phyloP scores from a whole-genome alignment of 2,797 vertebrate species.

The Gambusia yucatana region DNA sequence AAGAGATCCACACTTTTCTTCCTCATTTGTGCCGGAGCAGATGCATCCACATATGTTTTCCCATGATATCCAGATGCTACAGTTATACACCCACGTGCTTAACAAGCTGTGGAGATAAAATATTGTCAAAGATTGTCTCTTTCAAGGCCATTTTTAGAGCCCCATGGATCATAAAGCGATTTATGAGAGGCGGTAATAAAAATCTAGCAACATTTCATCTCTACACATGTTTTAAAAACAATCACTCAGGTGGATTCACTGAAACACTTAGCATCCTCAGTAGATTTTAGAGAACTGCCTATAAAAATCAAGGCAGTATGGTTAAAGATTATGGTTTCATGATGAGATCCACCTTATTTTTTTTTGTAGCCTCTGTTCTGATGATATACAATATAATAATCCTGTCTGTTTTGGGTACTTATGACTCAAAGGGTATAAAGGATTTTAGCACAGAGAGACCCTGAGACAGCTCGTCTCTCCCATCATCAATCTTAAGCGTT shows the following conservation, averaged over 20 bases:
- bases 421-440: conserved; percentile 46
- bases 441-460: conserved; percentile 62
- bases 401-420: conserved; percentile 68
- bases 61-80: conserved; percentile 83
- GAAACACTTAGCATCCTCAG: conserved; percentile 70
- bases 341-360: conserved; percentile 67
- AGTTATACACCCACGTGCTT: conserved; percentile 82
- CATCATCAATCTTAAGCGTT: conserved; percentile 65
- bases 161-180: conserved; percentile 73
- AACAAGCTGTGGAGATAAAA: conserved; percentile 87
- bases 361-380: conserved; percentile 67
- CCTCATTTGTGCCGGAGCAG: conserved; percentile 75
- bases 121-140: conserved; percentile 78
- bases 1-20: conserved; percentile 75
- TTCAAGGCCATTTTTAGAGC: conserved; percentile 76
- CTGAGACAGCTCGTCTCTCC: conserved; percentile 42
- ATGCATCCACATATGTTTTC: conserved; percentile 85
- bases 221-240: conserved; percentile 74
- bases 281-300: conserved; percentile 70
- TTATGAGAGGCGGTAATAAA: conserved; percentile 74
- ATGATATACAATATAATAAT: conserved; percentile 74
- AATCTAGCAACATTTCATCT: conserved; percentile 75
- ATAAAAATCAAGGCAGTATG: conserved; percentile 78
- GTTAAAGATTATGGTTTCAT: conserved; percentile 73
- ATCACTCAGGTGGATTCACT: conserved; percentile 68